Evolutionary conservation across 2,888 invertebrate species (phyloP), one percentile per base, ranked within the genome.

Genomic region (Oxycera nigricornis): DNA sequence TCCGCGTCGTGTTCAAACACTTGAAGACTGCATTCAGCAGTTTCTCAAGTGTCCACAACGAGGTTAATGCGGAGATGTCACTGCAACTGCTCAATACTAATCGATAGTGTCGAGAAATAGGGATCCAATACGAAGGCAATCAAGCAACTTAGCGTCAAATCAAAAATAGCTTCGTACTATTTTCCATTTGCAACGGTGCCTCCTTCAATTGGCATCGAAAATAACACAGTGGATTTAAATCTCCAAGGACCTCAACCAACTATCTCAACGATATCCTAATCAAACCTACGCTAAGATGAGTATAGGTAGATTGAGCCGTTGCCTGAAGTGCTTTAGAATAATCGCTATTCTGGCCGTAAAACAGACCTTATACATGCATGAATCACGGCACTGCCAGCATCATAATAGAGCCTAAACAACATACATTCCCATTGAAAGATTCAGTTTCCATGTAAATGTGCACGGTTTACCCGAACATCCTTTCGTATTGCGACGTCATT

Each of bases 61-160:
- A 70, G 70, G 70, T 52, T 70, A 70, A 70, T 70, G 70, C 70
- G 52, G 70, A 70, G 52, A 52, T 70, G 70, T 70, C 70, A 52
- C 52, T 70, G 70, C 70, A 70, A 55, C 52, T 52, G 70, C 31
- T 52, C 70, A 70, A 70, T 52, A 70, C 70, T 22, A 70, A 70
- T 70, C 70, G 55, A 70, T 70, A 68, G 7, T 20, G 26, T 28
- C 17, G 1, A 46, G 24, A 28, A 31, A 9, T 55, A 52, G 55
- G 35, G 55, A 24, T 11, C 22, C 11, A 55, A 55, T 17, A 52
- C 52, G 26, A 52, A 11, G 26, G 14, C 17, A 55, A 70, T 52
- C 55, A 46, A 14, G 35, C 6, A 17, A 14, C 35, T 7, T 3
- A 41, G 65, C 65, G 65, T 41, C 41, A 65, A 65, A 65, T 41